phyloP scores from a whole-genome alignment of 2,797 vertebrate species.

The Dryobates pubescens region DNA sequence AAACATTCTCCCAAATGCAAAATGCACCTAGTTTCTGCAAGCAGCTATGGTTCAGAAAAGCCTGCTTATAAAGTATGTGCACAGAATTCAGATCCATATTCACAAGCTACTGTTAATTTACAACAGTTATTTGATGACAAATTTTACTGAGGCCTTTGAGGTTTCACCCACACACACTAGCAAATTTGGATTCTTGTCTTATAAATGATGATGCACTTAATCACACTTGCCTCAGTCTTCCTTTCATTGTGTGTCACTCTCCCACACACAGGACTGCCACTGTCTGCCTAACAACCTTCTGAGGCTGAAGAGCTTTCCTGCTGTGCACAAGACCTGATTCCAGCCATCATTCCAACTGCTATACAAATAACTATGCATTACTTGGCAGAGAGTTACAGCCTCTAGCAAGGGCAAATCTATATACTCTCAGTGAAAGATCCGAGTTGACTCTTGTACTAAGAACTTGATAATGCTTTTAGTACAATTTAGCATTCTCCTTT shows the following conservation, averaged over 20 bases:
- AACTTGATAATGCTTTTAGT: background rate
- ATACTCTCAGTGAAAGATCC: background rate
- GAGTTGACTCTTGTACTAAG: background rate
- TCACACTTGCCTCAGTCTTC: background rate
- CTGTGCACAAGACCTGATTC: background rate
- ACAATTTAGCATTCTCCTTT: background rate
- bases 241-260: accelerated
- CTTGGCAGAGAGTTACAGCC: background rate
- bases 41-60: background rate
- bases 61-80: background rate
- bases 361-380: background rate
- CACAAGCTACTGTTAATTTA: background rate
- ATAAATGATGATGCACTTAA: background rate
- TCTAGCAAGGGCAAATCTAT: background rate
- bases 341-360: background rate
- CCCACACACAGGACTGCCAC: background rate
- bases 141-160: background rate
- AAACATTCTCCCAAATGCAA: background rate
- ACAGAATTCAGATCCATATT: background rate
- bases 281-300: background rate
- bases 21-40: background rate
- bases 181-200: accelerated
- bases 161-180: background rate
- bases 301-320: background rate
- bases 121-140: background rate